Evolutionary conservation across 2,113 vertebrate genomes (phyloP).

Genomic region (Neolamprologus variostigma): DNA sequence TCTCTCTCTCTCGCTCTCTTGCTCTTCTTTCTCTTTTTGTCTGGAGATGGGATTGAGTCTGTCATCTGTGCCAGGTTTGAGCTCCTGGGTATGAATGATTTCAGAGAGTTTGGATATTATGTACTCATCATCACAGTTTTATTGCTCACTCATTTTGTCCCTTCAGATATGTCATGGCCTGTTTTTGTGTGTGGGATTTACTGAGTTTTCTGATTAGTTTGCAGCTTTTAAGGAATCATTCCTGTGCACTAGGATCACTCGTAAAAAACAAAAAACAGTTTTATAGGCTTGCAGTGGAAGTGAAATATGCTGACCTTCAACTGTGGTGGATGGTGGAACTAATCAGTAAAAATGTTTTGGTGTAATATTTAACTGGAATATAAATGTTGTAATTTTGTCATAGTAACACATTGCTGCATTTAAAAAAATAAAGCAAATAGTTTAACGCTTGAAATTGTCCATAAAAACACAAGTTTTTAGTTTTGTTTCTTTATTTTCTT

Average conservation of each 20-base stretch:
- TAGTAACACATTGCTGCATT: neutral
- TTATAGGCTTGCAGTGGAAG: conserved; percentile 4
- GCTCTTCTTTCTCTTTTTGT: neutral
- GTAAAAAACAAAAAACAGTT: neutral
- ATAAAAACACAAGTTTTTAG: neutral
- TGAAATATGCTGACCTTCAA: neutral
- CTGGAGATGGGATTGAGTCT: neutral
- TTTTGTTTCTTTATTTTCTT: neutral
- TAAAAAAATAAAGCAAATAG: neutral
- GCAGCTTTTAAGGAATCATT: neutral
- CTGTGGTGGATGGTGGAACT: neutral
- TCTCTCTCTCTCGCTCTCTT: neutral
- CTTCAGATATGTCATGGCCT: neutral
- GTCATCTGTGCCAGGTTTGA: conserved; percentile 18
- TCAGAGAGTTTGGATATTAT: conserved; percentile 26
- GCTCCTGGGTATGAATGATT: conserved; percentile 34
- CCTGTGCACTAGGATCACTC: neutral
- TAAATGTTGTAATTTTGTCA: conserved; percentile 13
- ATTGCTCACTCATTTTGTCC: conserved; percentile 11
- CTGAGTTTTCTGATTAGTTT: neutral
- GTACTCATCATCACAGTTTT: conserved; percentile 43
- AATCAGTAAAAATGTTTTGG: conserved; percentile 14
- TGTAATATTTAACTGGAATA: conserved; percentile 15
- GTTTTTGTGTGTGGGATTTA: neutral
- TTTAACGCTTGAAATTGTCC: neutral